These are phyloP conservation scores for Cacatua alba DNA, from an alignment of 2,113 vertebrate genomes.

Conservation along the genomic window DNA sequence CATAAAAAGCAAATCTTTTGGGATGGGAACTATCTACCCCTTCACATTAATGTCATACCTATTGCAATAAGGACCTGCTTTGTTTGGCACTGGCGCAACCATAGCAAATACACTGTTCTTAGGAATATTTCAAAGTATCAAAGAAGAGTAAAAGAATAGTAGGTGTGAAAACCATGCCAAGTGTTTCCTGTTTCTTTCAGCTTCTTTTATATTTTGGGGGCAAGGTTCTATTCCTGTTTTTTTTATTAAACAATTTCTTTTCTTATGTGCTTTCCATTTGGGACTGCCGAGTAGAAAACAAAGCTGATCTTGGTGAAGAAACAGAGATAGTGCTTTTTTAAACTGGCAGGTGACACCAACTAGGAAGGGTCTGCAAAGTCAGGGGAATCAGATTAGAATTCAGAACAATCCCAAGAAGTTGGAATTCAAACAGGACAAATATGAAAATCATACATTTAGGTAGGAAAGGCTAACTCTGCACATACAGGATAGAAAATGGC, in stretches of 20 bases:
- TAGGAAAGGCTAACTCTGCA: neutral
- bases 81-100: neutral
- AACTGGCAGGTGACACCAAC: neutral
- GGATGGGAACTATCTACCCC: neutral
- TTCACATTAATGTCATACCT: neutral
- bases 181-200: neutral
- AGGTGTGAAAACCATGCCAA: neutral
- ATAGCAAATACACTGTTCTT: neutral
- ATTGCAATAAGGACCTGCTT: neutral
- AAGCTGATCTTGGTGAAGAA: neutral
- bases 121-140: neutral
- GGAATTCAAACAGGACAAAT: neutral
- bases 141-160: neutral
- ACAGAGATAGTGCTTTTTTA: neutral
- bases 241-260: neutral
- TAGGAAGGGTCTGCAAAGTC: neutral
- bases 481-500: neutral
- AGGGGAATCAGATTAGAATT: neutral
- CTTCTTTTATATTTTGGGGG: neutral
- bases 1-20: neutral
- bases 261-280: neutral
- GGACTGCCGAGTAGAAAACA: neutral
- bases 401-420: neutral
- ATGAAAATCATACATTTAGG: neutral
- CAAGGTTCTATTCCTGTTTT: neutral